A percentile compares a stretch with the other conserved stretches of the same genome.
Evolutionary conservation across 2,797 vertebrate species (phyloP).

Genomic region (Sternotherus odoratus): DNA sequence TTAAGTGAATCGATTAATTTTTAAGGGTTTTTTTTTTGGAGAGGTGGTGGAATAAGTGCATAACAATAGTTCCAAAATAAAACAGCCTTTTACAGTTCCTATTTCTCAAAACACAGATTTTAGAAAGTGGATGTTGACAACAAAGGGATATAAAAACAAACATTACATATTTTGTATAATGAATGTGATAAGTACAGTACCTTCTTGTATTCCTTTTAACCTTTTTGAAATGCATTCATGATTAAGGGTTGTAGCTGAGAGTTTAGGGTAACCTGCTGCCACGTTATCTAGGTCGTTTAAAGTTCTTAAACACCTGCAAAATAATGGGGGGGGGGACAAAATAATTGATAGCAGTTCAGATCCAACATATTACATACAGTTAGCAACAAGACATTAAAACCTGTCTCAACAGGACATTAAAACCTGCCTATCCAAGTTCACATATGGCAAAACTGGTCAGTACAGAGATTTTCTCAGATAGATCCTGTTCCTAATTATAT

Average conservation of each 20-base stretch:
- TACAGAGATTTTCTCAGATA: neutral
- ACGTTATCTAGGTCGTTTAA: constrained; percentile 65
- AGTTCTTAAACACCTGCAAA: constrained; percentile 82
- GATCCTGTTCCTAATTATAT: neutral
- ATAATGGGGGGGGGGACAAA: constrained; percentile 62
- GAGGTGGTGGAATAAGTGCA: neutral
- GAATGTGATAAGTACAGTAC: constrained; percentile 66
- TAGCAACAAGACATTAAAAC: constrained; percentile 25
- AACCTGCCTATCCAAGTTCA: neutral
- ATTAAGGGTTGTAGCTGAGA: constrained; percentile 78
- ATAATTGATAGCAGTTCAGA: constrained; percentile 6
- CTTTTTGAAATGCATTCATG: constrained; percentile 88
- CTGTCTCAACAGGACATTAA: constrained; percentile 31
- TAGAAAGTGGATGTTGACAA: constrained; percentile 1
- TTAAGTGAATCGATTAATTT: neutral
- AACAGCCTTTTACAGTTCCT: neutral
- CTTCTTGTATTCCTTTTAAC: constrained; percentile 83
- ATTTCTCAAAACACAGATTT: neutral
- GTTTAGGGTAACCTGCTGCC: constrained; percentile 59
- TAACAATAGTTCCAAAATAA: neutral
- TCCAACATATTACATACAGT: neutral
- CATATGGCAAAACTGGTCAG: neutral
- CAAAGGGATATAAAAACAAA: neutral
- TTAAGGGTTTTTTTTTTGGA: neutral
- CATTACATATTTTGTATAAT: neutral